A percentile compares a stretch with the other conserved stretches of the same genome.
These are phyloP conservation scores for Epinotia brunnichana DNA, from an alignment of 2,888 invertebrate genomes.

Conservation along the genomic window DNA sequence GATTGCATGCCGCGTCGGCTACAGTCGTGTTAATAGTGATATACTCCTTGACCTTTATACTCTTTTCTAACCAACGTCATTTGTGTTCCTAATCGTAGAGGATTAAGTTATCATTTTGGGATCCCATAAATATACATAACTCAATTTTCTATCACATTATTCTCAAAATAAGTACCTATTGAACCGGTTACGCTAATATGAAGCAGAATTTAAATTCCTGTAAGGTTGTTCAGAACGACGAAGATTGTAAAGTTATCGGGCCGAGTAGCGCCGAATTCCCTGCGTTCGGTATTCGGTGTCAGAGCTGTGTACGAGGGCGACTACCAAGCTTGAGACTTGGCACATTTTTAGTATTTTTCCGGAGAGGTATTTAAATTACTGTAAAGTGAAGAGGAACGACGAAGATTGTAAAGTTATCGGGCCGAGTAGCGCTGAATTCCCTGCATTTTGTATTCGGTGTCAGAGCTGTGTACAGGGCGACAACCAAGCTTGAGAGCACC, in stretches of 20 bases:
- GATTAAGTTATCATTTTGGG: not conserved
- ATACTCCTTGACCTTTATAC: not conserved
- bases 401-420: slow-evolving; percentile 16
- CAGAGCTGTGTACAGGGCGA: slow-evolving; percentile 8
- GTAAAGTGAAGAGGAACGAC: not conserved
- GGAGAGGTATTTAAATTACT: not conserved
- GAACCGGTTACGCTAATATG: not conserved
- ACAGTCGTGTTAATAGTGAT: too few relatives aligned
- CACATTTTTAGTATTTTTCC: not conserved
- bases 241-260: slow-evolving; percentile 15
- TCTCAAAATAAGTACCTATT: not conserved
- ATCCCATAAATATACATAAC: too few relatives aligned
- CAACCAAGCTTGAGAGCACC: not conserved
- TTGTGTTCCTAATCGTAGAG: not conserved
- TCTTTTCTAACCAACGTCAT: not conserved
- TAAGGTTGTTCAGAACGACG: not conserved
- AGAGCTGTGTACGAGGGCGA: slow-evolving; percentile 11
- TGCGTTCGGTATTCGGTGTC: slow-evolving; percentile 14
- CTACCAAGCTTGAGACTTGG: not conserved
- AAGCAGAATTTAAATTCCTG: not conserved
- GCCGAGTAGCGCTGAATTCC: not conserved
- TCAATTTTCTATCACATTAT: too few relatives aligned
- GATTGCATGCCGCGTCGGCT: too few relatives aligned
- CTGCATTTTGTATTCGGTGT: slow-evolving; percentile 14
- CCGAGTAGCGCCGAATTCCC: not conserved